Percentiles rank a stretch among this genome's conserved stretches.
phyloP scores from a whole-genome alignment of 2,888 invertebrate genomes.

The Himalopsyche kuldschensis region DNA sequence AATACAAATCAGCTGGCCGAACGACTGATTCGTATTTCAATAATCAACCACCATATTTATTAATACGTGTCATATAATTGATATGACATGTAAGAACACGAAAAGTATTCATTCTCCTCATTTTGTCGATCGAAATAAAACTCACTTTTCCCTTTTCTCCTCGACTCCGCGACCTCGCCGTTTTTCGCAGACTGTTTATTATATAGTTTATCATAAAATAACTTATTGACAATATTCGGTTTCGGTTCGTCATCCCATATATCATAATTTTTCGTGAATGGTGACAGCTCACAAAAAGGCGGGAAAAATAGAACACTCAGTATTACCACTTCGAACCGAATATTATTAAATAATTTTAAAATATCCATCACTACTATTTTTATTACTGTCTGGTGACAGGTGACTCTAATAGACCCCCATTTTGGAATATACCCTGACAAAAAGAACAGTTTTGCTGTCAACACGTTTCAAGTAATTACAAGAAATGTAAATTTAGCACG shows the following conservation, averaged over 20 bases:
- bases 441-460: not conserved
- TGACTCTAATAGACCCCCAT: not conserved
- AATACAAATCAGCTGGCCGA: no score
- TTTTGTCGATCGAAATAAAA: not conserved
- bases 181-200: not conserved
- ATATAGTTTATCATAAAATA: not conserved
- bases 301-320: constrained; percentile 19
- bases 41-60: no score
- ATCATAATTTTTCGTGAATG: constrained; percentile 20
- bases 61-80: no score
- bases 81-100: no score
- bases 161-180: not conserved
- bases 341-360: not conserved
- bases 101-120: no score
- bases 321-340: not conserved
- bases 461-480: no score
- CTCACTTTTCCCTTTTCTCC: constrained; percentile 28
- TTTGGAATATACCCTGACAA: not conserved
- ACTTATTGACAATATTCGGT: constrained; percentile 7
- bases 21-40: no score
- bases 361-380: not conserved
- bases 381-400: not conserved
- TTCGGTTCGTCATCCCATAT: constrained; percentile 33
- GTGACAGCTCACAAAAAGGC: constrained; percentile 13
- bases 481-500: no score